phyloP scores from a whole-genome alignment of 2,113 vertebrate species.

The Microcebus murinus region DNA sequence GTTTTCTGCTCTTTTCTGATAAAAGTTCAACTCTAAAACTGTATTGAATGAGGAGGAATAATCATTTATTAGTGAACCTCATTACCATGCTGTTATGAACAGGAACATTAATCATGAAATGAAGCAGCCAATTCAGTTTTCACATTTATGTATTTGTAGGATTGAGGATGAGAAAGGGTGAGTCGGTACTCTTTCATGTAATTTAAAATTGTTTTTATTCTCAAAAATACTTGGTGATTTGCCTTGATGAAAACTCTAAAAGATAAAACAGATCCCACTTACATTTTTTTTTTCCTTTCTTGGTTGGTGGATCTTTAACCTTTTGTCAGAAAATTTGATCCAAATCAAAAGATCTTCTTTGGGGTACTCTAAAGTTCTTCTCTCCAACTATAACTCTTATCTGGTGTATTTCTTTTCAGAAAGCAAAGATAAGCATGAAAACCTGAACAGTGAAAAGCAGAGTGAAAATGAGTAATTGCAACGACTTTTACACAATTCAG shows the following conservation, averaged over 20 bases:
- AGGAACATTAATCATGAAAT: background rate
- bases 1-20: background rate
- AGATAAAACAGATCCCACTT: background rate
- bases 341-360: background rate
- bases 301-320: background rate
- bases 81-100: background rate
- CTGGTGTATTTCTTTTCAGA: constrained; percentile 87
- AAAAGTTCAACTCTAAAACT: background rate
- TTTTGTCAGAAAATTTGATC: constrained; percentile 15
- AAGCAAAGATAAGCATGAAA: constrained; percentile 99
- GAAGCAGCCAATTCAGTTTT: background rate
- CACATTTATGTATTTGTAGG: background rate
- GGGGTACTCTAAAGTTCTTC: background rate
- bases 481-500: constrained; percentile 69
- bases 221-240: background rate
- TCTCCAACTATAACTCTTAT: constrained; percentile 29
- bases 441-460: constrained; percentile 85
- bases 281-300: background rate
- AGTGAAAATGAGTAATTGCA: constrained; percentile 40
- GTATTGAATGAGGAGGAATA: background rate
- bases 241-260: background rate
- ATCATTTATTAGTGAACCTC: background rate
- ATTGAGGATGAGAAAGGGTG: background rate
- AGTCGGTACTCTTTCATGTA: background rate
- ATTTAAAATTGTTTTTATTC: background rate